Evolutionary conservation across 2,797 vertebrate genomes (phyloP).

Genomic region (Tiaroga cobitis): DNA sequence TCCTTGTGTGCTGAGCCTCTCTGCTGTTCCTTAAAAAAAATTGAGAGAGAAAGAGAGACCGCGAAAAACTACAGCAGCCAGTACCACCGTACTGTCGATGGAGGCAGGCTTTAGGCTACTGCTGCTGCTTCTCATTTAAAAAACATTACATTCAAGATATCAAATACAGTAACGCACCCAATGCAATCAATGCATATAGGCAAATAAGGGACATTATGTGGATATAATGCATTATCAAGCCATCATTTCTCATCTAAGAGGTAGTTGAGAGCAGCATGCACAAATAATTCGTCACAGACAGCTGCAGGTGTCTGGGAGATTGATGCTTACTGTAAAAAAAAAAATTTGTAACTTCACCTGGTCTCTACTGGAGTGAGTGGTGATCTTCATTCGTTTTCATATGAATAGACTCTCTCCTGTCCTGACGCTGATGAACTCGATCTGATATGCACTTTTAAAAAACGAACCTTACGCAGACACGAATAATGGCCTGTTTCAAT

Average conservation of each 20-base stretch:
- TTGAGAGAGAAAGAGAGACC: slow-evolving; percentile 46
- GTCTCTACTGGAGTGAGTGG: not conserved
- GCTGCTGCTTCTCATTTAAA: slow-evolving; percentile 73
- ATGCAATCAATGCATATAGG: slow-evolving; percentile 7
- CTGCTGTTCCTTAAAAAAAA: slow-evolving; percentile 56
- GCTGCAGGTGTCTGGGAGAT: slow-evolving; percentile 12
- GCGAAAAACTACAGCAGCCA: slow-evolving; percentile 59
- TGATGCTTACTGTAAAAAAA: slow-evolving; percentile 21
- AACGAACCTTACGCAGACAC: not conserved
- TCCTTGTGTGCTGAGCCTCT: slow-evolving; percentile 68
- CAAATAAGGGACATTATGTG: not conserved
- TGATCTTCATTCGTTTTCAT: slow-evolving; percentile 24
- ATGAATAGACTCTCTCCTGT: not conserved
- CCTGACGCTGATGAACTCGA: not conserved
- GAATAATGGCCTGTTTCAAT: slow-evolving; percentile 16
- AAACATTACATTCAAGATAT: slow-evolving; percentile 66
- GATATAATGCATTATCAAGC: not conserved
- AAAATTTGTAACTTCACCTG: slow-evolving; percentile 1
- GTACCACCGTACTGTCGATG: slow-evolving; percentile 67
- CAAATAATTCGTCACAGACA: not conserved
- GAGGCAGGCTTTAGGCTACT: slow-evolving; percentile 76
- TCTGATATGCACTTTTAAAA: not conserved
- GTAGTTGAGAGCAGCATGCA: not conserved
- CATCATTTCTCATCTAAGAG: not conserved
- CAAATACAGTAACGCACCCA: slow-evolving; percentile 65